Conservation (phyloP, 2,797 vertebrate genomes). For the Ptychadena robeensis region DNA sequence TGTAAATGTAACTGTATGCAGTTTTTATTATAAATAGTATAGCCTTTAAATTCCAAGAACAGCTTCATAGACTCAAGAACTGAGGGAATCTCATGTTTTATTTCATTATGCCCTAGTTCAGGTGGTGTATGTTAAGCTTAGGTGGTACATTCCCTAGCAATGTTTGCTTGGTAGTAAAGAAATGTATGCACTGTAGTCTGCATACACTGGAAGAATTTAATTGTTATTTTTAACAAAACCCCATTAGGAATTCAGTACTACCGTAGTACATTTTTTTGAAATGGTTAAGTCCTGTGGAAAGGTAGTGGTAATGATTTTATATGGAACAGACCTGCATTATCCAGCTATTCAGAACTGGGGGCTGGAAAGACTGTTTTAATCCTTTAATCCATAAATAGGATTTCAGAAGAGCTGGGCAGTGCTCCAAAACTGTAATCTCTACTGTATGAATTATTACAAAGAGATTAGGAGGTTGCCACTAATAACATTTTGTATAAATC, state of each 20-base stretch:
- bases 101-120: too few species aligned
- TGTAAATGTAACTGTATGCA: too few species aligned
- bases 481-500: slow-evolving; percentile 87
- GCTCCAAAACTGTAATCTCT: slow-evolving; percentile 84
- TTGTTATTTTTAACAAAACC: not conserved
- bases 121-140: too few species aligned
- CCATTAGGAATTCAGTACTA: slow-evolving; percentile 3
- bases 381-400: slow-evolving; percentile 89
- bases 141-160: too few species aligned
- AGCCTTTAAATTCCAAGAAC: too few species aligned
- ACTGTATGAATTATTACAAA: slow-evolving; percentile 86
- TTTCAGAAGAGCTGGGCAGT: slow-evolving; percentile 80
- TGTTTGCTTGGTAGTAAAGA: too few species aligned
- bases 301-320: slow-evolving; percentile 79
- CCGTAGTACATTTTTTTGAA: slow-evolving; percentile 14
- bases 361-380: slow-evolving; percentile 82
- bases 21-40: too few species aligned
- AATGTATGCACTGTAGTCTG: too few species aligned
- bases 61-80: too few species aligned
- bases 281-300: slow-evolving; percentile 72
- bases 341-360: slow-evolving; percentile 79
- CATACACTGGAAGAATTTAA: not conserved
- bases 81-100: too few species aligned
- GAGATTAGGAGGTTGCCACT: slow-evolving; percentile 85
- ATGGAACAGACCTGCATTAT: slow-evolving; percentile 81